phyloP scores from a whole-genome alignment of 2,888 invertebrate genomes.

The Stratiomys singularior region DNA sequence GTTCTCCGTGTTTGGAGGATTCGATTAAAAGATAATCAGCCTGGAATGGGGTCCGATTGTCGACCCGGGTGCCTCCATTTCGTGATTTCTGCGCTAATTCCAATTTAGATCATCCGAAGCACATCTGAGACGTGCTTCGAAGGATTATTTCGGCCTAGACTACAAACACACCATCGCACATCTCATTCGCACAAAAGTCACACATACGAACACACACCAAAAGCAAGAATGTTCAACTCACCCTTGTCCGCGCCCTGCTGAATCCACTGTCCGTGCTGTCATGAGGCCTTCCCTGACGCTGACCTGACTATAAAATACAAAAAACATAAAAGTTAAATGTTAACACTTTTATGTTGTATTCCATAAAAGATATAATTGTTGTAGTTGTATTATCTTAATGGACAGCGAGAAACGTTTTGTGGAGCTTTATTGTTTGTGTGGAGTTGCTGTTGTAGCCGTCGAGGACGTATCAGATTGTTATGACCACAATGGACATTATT shows the following conservation, averaged over 20 bases:
- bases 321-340: constrained; percentile 47
- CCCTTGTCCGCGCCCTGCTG: constrained; percentile 69
- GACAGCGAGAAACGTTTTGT: background rate
- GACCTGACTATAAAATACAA: constrained; percentile 51
- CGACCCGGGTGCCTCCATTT: too few species aligned
- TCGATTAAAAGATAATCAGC: too few species aligned
- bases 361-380: constrained; percentile 23
- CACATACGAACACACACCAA: background rate
- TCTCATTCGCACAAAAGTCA: constrained; percentile 5
- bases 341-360: constrained; percentile 12
- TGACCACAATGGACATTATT: constrained; percentile 7
- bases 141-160: too few species aligned
- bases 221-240: constrained; percentile 62
- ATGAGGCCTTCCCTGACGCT: constrained; percentile 56
- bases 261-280: constrained; percentile 68
- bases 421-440: constrained; percentile 8
- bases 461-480: background rate
- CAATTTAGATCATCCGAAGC: too few species aligned
- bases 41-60: too few species aligned
- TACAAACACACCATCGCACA: too few species aligned
- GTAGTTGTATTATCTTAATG: constrained; percentile 3
- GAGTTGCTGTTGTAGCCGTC: background rate
- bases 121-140: too few species aligned
- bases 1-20: too few species aligned
- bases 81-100: too few species aligned